Evolutionary conservation across 2,113 vertebrate species (phyloP).

Genomic region (Tragulus kanchil): DNA sequence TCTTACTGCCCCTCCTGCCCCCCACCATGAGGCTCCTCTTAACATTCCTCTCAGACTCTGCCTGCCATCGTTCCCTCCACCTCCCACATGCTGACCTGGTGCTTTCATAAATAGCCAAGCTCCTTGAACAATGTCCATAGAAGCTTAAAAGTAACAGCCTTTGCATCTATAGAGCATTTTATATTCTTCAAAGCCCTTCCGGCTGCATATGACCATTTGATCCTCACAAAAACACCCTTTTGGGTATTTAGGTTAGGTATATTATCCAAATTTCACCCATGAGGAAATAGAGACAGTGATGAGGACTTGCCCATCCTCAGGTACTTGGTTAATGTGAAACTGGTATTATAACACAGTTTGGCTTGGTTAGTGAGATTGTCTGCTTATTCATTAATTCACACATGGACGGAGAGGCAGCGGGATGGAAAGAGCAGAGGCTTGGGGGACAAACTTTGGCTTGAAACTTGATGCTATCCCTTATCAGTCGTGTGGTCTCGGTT

Average conservation of each 20-base stretch:
- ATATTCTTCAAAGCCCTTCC: conserved; percentile 75
- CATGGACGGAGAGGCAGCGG: not conserved
- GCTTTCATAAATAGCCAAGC: conserved; percentile 65
- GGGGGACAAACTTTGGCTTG: not conserved
- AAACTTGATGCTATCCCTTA: not conserved
- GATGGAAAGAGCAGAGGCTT: not conserved
- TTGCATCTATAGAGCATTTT: conserved; percentile 58
- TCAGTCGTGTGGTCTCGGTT: not conserved
- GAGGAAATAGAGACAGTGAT: not conserved
- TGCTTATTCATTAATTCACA: not conserved
- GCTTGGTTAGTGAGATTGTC: not conserved
- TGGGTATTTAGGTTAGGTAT: conserved; percentile 68
- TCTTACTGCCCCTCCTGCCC: not conserved
- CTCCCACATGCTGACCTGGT: conserved; percentile 49
- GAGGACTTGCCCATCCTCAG: not conserved
- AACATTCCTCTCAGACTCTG: conserved; percentile 40
- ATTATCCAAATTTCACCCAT: conserved; percentile 58
- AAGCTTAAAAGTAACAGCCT: conserved; percentile 53
- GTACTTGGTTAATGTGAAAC: not conserved
- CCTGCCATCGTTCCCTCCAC: not conserved
- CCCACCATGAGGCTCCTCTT: not conserved
- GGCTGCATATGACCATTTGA: conserved; percentile 67
- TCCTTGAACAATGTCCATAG: conserved; percentile 68
- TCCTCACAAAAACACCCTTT: conserved; percentile 62
- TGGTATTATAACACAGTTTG: not conserved